Conservation (phyloP, 2,888 invertebrate species). For the Drosophila greeni region DNA sequence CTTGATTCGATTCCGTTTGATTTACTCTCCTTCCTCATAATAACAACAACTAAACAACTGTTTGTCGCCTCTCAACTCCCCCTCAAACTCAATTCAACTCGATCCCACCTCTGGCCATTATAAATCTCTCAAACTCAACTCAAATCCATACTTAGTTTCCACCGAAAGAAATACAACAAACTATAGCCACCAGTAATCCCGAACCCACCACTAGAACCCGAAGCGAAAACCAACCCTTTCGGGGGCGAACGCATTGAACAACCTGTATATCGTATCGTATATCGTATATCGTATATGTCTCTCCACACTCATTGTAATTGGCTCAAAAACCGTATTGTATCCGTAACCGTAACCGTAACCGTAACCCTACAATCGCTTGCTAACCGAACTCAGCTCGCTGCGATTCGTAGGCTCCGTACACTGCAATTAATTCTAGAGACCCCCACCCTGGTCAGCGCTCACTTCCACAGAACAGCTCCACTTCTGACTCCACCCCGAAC, state of each 20-base stretch:
- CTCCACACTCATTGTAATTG: constrained; percentile 37
- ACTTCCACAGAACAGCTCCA: constrained; percentile 40
- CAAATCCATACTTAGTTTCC: constrained; percentile 37
- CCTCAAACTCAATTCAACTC: constrained; percentile 26
- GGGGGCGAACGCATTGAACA: constrained; percentile 54
- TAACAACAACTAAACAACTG: constrained; percentile 56
- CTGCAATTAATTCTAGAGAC: constrained; percentile 36
- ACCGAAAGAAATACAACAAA: constrained; percentile 38
- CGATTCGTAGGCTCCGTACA: constrained; percentile 32
- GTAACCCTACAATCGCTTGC: constrained; percentile 39
- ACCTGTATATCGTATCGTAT: constrained; percentile 54
- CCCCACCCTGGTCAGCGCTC: constrained; percentile 12
- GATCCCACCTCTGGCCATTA: constrained; percentile 46
- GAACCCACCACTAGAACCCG: constrained; percentile 23
- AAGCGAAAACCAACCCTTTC: constrained; percentile 21
- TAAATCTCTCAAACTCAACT: constrained; percentile 21
- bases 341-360: constrained; percentile 30
- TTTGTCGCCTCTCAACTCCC: constrained; percentile 58
- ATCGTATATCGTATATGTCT: constrained; percentile 28
- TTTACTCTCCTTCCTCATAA: constrained; percentile 59
- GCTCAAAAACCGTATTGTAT: constrained; percentile 31
- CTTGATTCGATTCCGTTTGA: constrained; percentile 63
- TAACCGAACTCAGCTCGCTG: constrained; percentile 38
- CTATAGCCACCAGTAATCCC: constrained; percentile 30
- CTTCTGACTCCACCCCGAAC: constrained; percentile 36